A percentile compares a stretch with the other conserved stretches of the same genome.
phyloP scores from a whole-genome alignment of 2,888 invertebrate genomes.

The Ennomos erosarius region DNA sequence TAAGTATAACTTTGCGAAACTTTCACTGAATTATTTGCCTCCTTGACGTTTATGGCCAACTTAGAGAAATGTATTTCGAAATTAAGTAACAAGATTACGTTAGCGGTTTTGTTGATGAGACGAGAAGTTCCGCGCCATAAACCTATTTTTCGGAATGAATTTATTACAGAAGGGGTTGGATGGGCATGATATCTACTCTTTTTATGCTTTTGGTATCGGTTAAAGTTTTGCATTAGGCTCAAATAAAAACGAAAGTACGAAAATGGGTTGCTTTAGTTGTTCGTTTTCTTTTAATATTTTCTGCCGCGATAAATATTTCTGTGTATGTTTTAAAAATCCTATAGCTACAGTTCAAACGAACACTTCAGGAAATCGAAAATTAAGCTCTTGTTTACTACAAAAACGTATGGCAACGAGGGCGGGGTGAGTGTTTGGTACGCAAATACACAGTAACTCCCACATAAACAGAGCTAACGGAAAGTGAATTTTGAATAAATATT shows the following conservation, averaged over 20 bases:
- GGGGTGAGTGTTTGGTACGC: conserved; percentile 25
- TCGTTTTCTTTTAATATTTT: conserved; percentile 17
- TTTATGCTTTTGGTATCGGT: conserved; percentile 30
- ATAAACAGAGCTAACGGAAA: conserved; percentile 55
- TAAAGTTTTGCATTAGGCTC: conserved; percentile 18
- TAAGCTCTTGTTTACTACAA: conserved; percentile 51
- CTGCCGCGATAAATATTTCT: conserved; percentile 27
- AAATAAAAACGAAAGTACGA: conserved; percentile 11
- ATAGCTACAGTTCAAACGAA: conserved; percentile 40
- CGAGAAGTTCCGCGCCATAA: conserved; percentile 66
- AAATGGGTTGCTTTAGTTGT: conserved; percentile 12
- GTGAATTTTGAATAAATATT: conserved; percentile 62
- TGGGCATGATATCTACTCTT: conserved; percentile 44
- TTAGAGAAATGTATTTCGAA: conserved; percentile 74
- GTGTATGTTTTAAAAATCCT: conserved; percentile 32
- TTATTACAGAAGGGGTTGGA: conserved; percentile 71
- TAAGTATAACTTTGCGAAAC: conserved; percentile 57
- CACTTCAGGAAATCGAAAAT: conserved; percentile 51
- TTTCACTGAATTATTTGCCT: conserved; percentile 67
- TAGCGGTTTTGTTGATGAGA: conserved; percentile 71
- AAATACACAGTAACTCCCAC: conserved; percentile 56
- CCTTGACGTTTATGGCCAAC: conserved; percentile 72
- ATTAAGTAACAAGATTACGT: conserved; percentile 75
- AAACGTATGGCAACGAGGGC: conserved; percentile 45
- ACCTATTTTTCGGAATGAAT: conserved; percentile 71